phyloP scores from a whole-genome alignment of 2,797 vertebrate genomes.

The Pogoniulus pusillus region DNA sequence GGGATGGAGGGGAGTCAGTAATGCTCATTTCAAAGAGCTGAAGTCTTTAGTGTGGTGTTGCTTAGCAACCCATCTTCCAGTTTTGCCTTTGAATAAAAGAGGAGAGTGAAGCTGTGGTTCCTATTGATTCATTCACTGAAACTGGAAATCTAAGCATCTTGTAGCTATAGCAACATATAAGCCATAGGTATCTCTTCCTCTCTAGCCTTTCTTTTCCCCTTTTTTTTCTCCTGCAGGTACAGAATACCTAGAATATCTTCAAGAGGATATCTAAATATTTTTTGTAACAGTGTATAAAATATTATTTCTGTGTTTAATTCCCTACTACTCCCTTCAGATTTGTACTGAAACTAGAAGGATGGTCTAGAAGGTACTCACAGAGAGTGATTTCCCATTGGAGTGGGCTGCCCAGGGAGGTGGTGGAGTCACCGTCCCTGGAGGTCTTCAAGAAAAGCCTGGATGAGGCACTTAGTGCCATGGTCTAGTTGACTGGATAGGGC shows the following conservation, averaged over 20 bases:
- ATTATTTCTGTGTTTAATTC: not conserved
- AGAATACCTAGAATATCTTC: constrained; percentile 47
- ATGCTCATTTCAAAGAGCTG: constrained; percentile 76
- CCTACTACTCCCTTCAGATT: not conserved
- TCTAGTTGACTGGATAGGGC: no score
- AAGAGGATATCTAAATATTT: not conserved
- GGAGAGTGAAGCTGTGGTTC: constrained; percentile 65
- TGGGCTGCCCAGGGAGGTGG: no score
- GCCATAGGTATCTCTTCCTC: constrained; percentile 31
- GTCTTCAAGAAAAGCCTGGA: no score
- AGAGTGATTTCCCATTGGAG: no score
- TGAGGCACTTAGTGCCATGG: no score
- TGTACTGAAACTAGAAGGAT: not conserved
- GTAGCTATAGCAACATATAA: constrained; percentile 68
- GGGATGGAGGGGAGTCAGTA: constrained; percentile 68
- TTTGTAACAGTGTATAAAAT: not conserved
- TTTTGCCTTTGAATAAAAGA: constrained; percentile 69
- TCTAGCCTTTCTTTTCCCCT: not conserved
- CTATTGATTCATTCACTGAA: constrained; percentile 72
- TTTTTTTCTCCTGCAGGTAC: constrained; percentile 51
- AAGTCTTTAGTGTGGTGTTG: constrained; percentile 73
- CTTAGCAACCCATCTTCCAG: constrained; percentile 79
- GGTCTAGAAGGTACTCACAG: not conserved
- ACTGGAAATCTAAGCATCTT: constrained; percentile 65
- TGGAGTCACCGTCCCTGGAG: no score